phyloP scores from a whole-genome alignment of 2,113 vertebrate species.

The Rynchops niger region DNA sequence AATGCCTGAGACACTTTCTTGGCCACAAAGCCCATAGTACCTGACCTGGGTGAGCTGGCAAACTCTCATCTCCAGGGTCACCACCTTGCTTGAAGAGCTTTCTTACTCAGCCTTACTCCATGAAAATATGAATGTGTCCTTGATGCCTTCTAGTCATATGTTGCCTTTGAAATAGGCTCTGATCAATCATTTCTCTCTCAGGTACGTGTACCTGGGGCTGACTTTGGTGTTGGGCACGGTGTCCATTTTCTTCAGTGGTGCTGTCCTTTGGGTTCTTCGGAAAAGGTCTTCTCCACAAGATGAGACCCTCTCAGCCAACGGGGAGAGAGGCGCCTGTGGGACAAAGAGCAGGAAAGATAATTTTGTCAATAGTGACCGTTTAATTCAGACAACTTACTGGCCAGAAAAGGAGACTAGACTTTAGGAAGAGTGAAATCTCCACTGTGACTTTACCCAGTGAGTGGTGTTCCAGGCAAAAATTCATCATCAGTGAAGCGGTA shows the following conservation, averaged over 20 bases:
- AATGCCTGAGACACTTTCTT: neutral
- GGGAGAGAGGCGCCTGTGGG: constrained; percentile 69
- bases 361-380: constrained; percentile 66
- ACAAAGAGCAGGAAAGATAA: constrained; percentile 75
- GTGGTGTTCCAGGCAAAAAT: neutral
- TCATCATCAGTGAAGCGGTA: neutral
- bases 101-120: neutral
- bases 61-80: neutral
- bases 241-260: constrained; percentile 83
- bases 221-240: constrained; percentile 83
- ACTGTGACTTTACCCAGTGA: neutral
- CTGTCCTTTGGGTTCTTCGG: constrained; percentile 80
- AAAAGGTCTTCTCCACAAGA: constrained; percentile 73
- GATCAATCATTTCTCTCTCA: constrained; percentile 65
- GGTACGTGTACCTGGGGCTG: constrained; percentile 87
- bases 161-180: constrained; percentile 6
- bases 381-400: constrained; percentile 71
- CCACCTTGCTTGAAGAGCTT: neutral
- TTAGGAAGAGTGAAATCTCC: constrained; percentile 57
- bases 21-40: neutral
- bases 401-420: constrained; percentile 86
- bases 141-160: neutral
- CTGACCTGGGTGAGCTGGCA: neutral
- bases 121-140: neutral
- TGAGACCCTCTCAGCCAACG: constrained; percentile 55